Conservation (phyloP, 2,113 vertebrate genomes). For the Colistium nudipinnis region DNA sequence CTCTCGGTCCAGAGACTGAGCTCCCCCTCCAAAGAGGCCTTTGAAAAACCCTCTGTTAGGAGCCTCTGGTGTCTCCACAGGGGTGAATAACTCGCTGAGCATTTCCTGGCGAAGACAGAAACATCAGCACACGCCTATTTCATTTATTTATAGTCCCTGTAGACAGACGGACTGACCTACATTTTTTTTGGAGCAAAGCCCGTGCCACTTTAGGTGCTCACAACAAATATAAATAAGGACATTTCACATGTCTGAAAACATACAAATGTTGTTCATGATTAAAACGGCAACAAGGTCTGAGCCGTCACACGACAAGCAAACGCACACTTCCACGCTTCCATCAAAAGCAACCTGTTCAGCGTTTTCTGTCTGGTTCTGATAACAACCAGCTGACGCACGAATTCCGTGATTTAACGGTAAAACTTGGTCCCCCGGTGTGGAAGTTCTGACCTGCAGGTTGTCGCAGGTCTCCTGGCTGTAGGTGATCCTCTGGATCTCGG, state of each 20-base stretch:
- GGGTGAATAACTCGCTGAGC: slow-evolving; percentile 97
- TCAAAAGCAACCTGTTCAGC: neutral
- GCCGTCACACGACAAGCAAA: no score
- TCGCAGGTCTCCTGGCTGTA: slow-evolving; percentile 99
- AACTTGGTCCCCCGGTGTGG: neutral
- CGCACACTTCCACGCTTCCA: neutral
- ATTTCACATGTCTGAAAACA: neutral
- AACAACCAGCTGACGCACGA: neutral
- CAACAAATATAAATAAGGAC: neutral
- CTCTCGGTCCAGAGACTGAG: slow-evolving; percentile 95
- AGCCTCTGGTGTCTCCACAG: slow-evolving; percentile 97
- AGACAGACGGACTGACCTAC: neutral
- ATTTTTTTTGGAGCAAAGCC: neutral
- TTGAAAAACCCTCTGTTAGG: slow-evolving; percentile 98
- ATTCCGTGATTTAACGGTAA: neutral
- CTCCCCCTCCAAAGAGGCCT: slow-evolving; percentile 96
- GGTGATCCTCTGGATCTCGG: slow-evolving; percentile 97
- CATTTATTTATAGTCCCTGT: slow-evolving; percentile 4
- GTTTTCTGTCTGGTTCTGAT: neutral
- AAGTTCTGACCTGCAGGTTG: slow-evolving; percentile 91
- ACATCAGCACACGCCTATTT: slow-evolving; percentile 6
- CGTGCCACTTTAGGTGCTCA: neutral
- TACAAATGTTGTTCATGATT: no score
- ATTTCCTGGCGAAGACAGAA: slow-evolving; percentile 87
- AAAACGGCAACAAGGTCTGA: no score